Evolutionary conservation across 1,140 invertebrate genomes (phyloP).

Genomic region (Hyles euphorbiae): DNA sequence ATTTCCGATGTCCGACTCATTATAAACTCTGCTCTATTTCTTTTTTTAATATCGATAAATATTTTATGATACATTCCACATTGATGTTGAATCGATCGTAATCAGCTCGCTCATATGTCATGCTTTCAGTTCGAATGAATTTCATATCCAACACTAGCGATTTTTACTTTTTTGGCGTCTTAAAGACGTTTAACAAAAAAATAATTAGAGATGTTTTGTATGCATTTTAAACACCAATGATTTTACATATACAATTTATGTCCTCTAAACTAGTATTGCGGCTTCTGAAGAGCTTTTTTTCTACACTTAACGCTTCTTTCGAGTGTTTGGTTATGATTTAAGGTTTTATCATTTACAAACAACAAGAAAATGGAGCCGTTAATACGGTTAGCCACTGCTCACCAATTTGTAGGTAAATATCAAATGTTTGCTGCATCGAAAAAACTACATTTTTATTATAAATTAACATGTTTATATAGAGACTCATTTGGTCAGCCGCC

Average conservation of each 20-base stretch:
- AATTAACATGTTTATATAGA: constrained; percentile 72
- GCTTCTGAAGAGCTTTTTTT: no score
- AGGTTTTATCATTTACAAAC: constrained; percentile 27
- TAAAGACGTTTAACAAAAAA: no score
- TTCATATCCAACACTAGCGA: no score
- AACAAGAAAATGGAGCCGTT: constrained; percentile 31
- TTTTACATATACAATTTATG: no score
- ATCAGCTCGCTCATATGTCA: constrained; percentile 20
- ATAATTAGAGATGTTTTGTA: no score
- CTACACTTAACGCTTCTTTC: no score
- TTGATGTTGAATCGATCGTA: constrained; percentile 38
- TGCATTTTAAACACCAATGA: no score
- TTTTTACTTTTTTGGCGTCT: no score
- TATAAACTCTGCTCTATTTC: constrained; percentile 43
- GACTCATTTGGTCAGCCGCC: constrained; percentile 60
- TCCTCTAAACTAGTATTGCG: no score
- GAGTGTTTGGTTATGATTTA: constrained; percentile 5
- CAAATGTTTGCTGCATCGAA: constrained; percentile 36
- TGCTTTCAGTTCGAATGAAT: no score
- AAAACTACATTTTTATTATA: constrained; percentile 60
- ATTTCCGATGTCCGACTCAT: constrained; percentile 42
- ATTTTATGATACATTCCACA: constrained; percentile 52
- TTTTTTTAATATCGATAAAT: constrained; percentile 51
- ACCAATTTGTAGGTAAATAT: constrained; percentile 62
- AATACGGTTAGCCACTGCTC: constrained; percentile 38